phyloP scores from a whole-genome alignment of 2,113 vertebrate genomes.

The Bubalus kerabau region DNA sequence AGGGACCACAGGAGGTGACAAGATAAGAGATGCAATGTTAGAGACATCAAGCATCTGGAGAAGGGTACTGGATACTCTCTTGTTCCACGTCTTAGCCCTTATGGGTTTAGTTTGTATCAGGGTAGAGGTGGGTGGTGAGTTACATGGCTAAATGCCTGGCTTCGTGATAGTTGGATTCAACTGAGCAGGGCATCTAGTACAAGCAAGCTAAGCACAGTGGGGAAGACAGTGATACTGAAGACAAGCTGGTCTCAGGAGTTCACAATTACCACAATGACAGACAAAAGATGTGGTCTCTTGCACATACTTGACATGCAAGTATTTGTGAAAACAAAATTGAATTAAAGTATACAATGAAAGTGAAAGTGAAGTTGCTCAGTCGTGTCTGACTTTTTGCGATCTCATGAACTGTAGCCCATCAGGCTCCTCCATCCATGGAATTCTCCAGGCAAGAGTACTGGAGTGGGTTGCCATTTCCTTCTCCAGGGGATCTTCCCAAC shows the following conservation, averaged over 20 bases:
- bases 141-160: background rate
- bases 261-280: background rate
- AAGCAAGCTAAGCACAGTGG: background rate
- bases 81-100: background rate
- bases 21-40: background rate
- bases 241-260: background rate
- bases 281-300: slow-evolving; percentile 14
- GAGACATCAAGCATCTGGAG: background rate
- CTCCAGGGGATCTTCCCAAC: background rate
- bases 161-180: background rate
- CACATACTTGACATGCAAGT: slow-evolving; percentile 14
- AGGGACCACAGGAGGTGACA: background rate
- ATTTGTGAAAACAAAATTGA: slow-evolving; percentile 47
- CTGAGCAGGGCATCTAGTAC: background rate
- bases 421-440: background rate
- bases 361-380: background rate
- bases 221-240: background rate
- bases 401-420: background rate
- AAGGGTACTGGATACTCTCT: background rate
- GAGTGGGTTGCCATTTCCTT: background rate
- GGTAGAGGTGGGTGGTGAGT: background rate
- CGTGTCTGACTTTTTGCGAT: rapidly evolving
- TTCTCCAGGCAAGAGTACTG: background rate
- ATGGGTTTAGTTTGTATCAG: slow-evolving; percentile 1
- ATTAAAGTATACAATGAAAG: slow-evolving; percentile 22